A percentile compares a stretch with the other conserved stretches of the same genome.
phyloP scores from a whole-genome alignment of 2,113 vertebrate genomes.

The Leiothrix lutea region DNA sequence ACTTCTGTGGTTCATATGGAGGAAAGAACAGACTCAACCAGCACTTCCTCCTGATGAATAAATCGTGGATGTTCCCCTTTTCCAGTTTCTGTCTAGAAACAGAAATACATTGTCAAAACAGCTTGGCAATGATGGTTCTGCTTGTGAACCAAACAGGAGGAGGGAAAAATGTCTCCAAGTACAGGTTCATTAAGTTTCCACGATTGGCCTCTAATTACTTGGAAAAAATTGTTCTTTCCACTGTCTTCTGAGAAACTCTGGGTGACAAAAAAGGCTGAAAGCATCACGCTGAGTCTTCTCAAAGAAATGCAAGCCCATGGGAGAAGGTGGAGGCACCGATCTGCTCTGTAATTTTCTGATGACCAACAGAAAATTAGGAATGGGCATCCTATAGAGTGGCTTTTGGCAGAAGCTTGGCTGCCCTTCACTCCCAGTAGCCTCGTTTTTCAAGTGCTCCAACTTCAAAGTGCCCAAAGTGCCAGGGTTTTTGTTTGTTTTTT shows the following conservation, averaged over 20 bases:
- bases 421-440: background rate
- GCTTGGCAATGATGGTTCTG: background rate
- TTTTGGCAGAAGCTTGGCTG: background rate
- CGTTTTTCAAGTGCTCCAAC: background rate
- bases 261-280: background rate
- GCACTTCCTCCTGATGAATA: background rate
- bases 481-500: background rate
- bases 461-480: background rate
- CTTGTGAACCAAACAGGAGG: background rate
- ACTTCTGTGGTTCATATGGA: background rate
- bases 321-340: rapidly evolving
- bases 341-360: background rate
- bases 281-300: background rate
- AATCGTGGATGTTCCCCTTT: background rate
- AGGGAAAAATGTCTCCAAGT: background rate
- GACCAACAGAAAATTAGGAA: background rate
- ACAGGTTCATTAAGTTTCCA: background rate
- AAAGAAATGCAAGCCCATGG: background rate
- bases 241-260: background rate
- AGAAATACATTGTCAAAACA: background rate
- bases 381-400: rapidly evolving
- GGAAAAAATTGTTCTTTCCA: background rate
- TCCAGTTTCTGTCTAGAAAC: background rate
- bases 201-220: background rate
- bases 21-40: background rate